Conservation (phyloP, 2,888 invertebrate genomes). For the Lissocephala sabroskyi region DNA sequence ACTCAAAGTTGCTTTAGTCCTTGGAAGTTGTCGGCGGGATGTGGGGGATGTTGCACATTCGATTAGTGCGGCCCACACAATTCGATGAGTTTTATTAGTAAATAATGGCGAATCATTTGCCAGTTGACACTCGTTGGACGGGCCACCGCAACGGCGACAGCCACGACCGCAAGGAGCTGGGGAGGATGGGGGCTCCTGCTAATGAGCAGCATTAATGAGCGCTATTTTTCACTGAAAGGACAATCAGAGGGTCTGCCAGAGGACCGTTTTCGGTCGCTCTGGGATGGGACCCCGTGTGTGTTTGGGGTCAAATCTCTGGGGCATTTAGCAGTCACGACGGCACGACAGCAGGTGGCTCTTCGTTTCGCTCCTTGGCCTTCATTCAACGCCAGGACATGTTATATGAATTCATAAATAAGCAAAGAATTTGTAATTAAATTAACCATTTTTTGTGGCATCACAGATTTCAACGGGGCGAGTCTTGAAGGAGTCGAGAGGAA, state of each 20-base stretch:
- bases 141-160: neutral
- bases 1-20: no score
- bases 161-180: neutral
- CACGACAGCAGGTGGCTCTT: conserved; percentile 52
- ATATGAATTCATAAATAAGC: conserved; percentile 48
- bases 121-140: conserved; percentile 66
- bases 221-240: conserved; percentile 62
- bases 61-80: conserved; percentile 44
- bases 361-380: conserved; percentile 1
- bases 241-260: conserved; percentile 36
- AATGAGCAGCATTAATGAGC: conserved; percentile 71
- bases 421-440: conserved; percentile 62
- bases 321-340: conserved; percentile 45
- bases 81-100: conserved; percentile 70
- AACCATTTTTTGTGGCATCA: no score
- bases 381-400: conserved; percentile 40
- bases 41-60: conserved; percentile 33
- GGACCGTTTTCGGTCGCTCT: neutral
- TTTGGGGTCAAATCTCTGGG: conserved; percentile 43
- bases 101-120: conserved; percentile 71
- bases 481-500: no score
- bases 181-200: conserved; percentile 38
- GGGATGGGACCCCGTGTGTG: neutral
- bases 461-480: no score
- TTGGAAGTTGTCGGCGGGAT: conserved; percentile 18